Percentiles rank a stretch among this genome's conserved stretches.
Evolutionary conservation across 2,888 invertebrate species (phyloP).

Genomic region (Bugulina stolonifera): DNA sequence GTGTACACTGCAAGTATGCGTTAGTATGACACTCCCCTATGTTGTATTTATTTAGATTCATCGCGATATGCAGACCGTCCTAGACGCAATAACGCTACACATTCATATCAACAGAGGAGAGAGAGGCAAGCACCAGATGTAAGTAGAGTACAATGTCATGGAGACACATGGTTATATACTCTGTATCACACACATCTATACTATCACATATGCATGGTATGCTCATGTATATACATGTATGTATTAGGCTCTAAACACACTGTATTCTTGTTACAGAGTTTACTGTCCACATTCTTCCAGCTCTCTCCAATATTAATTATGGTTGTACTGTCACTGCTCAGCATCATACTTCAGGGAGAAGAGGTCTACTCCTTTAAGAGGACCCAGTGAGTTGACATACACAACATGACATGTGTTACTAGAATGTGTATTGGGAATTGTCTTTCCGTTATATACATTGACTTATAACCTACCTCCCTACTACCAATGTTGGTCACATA

Average conservation of each 20-base stretch:
- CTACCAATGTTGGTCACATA: too few relatives aligned
- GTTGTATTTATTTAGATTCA: too few relatives aligned
- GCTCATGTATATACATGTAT: neutral
- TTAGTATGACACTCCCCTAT: too few relatives aligned
- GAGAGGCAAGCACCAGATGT: neutral
- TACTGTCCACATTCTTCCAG: constrained; percentile 1
- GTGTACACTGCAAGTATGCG: too few relatives aligned
- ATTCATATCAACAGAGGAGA: neutral
- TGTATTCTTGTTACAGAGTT: neutral
- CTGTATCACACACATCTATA: neutral
- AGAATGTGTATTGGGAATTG: too few relatives aligned
- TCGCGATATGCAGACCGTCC: too few relatives aligned
- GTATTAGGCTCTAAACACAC: neutral
- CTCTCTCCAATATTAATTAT: constrained; percentile 24
- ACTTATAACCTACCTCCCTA: too few relatives aligned
- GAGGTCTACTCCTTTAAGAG: neutral
- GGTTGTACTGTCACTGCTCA: constrained; percentile 18
- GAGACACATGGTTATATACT: too few relatives aligned
- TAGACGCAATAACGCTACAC: too few relatives aligned
- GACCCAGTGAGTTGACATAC: constrained; percentile 4
- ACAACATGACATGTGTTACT: too few relatives aligned
- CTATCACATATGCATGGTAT: neutral
- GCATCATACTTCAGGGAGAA: constrained; percentile 13
- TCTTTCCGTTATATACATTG: too few relatives aligned
- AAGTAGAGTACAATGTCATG: too few relatives aligned